phyloP scores from a whole-genome alignment of 2,113 vertebrate genomes.

The Apodemus sylvaticus region DNA sequence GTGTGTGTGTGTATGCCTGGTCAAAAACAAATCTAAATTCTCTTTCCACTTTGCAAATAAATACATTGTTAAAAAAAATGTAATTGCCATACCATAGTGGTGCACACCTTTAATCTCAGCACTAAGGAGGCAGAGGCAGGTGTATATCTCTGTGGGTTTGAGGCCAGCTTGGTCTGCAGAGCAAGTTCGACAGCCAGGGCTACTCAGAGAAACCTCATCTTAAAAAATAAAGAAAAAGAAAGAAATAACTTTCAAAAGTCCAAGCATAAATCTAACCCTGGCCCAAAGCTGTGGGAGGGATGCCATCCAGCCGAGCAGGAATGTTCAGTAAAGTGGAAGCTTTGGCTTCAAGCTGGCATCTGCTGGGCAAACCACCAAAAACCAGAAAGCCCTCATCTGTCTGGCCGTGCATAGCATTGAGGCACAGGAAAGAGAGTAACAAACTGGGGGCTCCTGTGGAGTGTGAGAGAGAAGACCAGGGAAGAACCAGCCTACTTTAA shows the following conservation, averaged over 20 bases:
- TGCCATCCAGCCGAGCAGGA: neutral
- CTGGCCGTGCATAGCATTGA: neutral
- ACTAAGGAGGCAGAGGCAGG: neutral
- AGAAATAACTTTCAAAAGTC: neutral
- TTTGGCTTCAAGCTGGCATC: neutral
- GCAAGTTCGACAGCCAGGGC: neutral
- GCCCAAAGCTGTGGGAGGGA: neutral
- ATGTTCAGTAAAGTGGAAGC: neutral
- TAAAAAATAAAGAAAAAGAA: neutral
- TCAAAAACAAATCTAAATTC: slow-evolving; percentile 9
- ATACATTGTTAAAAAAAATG: neutral
- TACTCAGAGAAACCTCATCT: neutral
- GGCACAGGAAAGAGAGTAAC: neutral
- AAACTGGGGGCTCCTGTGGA: neutral
- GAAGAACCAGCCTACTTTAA: neutral
- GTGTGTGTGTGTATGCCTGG: neutral
- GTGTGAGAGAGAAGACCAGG: neutral
- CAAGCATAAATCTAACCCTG: neutral
- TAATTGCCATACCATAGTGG: neutral
- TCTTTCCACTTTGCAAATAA: slow-evolving; percentile 2
- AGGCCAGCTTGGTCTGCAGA: neutral
- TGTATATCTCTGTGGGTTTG: neutral
- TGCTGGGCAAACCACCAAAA: neutral
- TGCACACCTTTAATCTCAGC: neutral
- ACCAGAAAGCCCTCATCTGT: neutral